These are phyloP conservation scores for Oreotrochilus melanogaster DNA, from an alignment of 2,113 vertebrate genomes.

Conservation along the genomic window DNA sequence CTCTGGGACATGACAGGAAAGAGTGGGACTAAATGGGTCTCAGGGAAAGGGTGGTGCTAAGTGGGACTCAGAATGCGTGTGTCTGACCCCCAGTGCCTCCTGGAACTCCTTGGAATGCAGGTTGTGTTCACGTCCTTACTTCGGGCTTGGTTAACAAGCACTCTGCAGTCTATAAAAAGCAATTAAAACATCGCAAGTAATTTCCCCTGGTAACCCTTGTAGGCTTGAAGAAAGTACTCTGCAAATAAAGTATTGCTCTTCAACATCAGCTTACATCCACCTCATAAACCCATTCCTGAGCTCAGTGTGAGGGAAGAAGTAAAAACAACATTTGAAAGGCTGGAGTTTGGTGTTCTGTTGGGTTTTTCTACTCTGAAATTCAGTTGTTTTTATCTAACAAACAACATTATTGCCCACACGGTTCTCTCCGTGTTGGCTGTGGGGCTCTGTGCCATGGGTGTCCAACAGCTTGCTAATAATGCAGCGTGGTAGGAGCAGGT, in stretches of 20 bases:
- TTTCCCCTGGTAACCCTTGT: not conserved
- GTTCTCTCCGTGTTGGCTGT: not conserved
- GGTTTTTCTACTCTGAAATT: not conserved
- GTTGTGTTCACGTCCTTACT: not conserved
- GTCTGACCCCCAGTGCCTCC: not conserved
- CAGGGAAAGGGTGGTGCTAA: fast-evolving
- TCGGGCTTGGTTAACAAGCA: not conserved
- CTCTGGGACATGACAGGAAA: fast-evolving
- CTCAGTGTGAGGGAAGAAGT: not conserved
- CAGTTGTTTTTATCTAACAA: conserved; percentile 50
- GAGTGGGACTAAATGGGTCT: not conserved
- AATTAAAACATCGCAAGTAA: not conserved
- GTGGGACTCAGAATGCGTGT: fast-evolving
- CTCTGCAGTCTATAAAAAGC: not conserved
- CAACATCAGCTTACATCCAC: not conserved
- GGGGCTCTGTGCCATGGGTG: not conserved
- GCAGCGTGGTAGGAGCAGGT: conserved; percentile 19
- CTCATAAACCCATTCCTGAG: not conserved
- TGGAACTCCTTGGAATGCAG: not conserved
- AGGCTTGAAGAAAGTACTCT: not conserved
- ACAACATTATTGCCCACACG: not conserved
- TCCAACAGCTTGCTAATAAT: conserved; percentile 73
- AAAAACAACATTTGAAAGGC: not conserved
- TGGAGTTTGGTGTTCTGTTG: not conserved
- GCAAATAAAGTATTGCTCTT: not conserved